A percentile compares a stretch with the other conserved stretches of the same genome.
These are phyloP conservation scores for Trissolcus brochymenae DNA, from an alignment of 2,888 invertebrate species.

Conservation along the genomic window DNA sequence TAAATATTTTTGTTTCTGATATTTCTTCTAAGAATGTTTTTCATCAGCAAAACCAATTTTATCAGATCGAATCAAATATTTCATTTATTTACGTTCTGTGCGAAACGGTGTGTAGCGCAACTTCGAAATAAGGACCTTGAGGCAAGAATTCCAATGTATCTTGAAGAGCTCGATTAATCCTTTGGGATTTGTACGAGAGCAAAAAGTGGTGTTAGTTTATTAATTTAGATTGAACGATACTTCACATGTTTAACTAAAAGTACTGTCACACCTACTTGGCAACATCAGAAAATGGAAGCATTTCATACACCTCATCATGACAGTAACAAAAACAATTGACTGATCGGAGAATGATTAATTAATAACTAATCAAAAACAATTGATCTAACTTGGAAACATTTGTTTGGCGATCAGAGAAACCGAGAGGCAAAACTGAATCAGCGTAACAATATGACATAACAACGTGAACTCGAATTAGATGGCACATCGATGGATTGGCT, in stretches of 20 bases:
- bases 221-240: slow-evolving; percentile 29
- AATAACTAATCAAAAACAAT: slow-evolving; percentile 27
- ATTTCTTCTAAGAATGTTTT: too few relatives aligned
- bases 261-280: too few relatives aligned
- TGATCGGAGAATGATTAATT: neutral
- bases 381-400: slow-evolving; percentile 5
- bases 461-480: slow-evolving; percentile 17
- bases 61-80: slow-evolving; percentile 20
- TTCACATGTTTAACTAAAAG: slow-evolving; percentile 18
- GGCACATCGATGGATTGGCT: slow-evolving; percentile 17
- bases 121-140: slow-evolving; percentile 24
- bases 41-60: slow-evolving; percentile 6
- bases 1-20: too few relatives aligned
- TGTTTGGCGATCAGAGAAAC: slow-evolving; percentile 3
- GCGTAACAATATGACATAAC: slow-evolving; percentile 14
- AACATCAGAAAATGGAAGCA: too few relatives aligned
- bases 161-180: slow-evolving; percentile 31
- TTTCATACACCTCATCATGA: too few relatives aligned
- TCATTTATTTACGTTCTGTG: slow-evolving; percentile 18
- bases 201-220: slow-evolving; percentile 35
- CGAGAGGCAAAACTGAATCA: slow-evolving; percentile 11
- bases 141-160: slow-evolving; percentile 29
- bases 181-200: slow-evolving; percentile 8
- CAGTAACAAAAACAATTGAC: too few relatives aligned
- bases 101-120: slow-evolving; percentile 5